A percentile compares a stretch with the other conserved stretches of the same genome.
phyloP scores from a whole-genome alignment of 2,888 invertebrate species.

The Leucoptera coffeella region DNA sequence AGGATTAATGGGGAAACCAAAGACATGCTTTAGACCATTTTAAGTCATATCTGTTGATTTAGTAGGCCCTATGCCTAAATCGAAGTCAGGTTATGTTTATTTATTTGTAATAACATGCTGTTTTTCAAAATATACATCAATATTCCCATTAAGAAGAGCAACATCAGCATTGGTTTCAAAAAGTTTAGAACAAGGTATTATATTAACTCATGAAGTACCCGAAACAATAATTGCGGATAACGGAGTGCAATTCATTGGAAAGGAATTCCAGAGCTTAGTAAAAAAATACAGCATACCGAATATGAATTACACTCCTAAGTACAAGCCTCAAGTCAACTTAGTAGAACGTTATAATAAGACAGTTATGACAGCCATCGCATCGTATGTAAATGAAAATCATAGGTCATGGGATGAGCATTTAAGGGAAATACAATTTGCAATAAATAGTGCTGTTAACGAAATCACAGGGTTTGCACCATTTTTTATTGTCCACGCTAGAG shows the following conservation, averaged over 20 bases:
- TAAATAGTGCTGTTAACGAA: too few species aligned
- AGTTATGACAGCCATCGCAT: too few species aligned
- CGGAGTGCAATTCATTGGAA: constrained; percentile 2
- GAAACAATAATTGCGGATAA: constrained; percentile 2
- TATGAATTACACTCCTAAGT: too few species aligned
- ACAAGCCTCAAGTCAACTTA: too few species aligned
- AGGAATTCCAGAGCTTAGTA: too few species aligned
- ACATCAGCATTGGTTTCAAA: constrained; percentile 3
- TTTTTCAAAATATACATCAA: constrained; percentile 8
- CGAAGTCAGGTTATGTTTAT: constrained; percentile 6
- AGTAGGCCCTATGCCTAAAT: constrained; percentile 9
- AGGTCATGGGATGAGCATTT: too few species aligned
- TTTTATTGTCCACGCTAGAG: too few species aligned
- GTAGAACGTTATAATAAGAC: too few species aligned
- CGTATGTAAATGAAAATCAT: too few species aligned
- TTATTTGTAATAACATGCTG: constrained; percentile 9
- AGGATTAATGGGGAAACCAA: constrained; percentile 9
- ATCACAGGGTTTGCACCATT: too few species aligned
- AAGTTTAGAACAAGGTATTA: constrained; percentile 1
- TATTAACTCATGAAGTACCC: constrained; percentile 3
- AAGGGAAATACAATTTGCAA: too few species aligned
- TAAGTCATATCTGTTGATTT: constrained; percentile 9
- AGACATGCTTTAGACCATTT: constrained; percentile 9
- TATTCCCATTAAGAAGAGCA: constrained; percentile 8
- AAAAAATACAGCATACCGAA: too few species aligned